Conservation (phyloP, 2,888 invertebrate genomes). For the Brassicogethes aeneus region DNA sequence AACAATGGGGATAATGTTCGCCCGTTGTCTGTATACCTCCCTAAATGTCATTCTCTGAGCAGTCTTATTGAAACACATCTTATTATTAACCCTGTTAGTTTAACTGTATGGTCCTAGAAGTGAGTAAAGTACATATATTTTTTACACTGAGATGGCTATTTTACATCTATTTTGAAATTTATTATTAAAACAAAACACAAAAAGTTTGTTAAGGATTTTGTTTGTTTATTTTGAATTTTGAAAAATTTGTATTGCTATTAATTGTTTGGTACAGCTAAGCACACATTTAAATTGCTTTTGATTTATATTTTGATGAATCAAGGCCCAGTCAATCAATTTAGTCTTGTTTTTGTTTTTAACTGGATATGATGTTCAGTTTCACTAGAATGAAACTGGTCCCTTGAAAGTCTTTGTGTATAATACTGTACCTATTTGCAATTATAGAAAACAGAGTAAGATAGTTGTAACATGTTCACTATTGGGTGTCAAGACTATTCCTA, state of each 20-base stretch:
- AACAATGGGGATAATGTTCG: conserved; percentile 27
- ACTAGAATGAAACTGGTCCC: not conserved
- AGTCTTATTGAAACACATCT: conserved; percentile 38
- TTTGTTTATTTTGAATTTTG: conserved; percentile 2
- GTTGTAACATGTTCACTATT: not conserved
- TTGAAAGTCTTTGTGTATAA: not conserved
- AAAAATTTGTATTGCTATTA: not conserved
- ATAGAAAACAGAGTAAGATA: not conserved
- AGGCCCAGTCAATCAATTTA: no score
- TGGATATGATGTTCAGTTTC: conserved; percentile 1
- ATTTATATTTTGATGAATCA: not conserved
- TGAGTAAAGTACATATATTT: conserved; percentile 8
- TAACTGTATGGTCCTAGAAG: conserved; percentile 34
- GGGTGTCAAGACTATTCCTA: not conserved
- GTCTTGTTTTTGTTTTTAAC: not conserved
- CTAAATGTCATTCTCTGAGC: conserved; percentile 37
- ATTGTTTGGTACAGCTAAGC: not conserved
- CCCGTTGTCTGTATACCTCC: conserved; percentile 34
- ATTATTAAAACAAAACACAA: conserved; percentile 2
- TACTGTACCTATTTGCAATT: not conserved
- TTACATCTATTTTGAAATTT: conserved; percentile 10
- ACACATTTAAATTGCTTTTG: not conserved
- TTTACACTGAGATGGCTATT: conserved; percentile 7
- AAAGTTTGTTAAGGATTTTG: no score
- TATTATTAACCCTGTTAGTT: conserved; percentile 38